Evolutionary conservation across 1,140 invertebrate genomes (phyloP).

Genomic region (Drosophila murphyi): DNA sequence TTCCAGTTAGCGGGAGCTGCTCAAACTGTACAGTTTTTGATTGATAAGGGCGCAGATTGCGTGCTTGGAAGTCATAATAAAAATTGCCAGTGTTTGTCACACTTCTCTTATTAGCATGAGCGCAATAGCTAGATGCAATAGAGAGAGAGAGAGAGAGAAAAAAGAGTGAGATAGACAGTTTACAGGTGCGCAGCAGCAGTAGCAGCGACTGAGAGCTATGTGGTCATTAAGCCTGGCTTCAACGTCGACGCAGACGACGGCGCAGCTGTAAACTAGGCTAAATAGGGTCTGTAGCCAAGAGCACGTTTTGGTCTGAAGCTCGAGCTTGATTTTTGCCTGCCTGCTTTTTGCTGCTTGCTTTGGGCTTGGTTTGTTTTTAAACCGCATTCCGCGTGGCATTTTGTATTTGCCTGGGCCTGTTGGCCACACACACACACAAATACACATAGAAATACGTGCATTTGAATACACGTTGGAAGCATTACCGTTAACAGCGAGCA

Average conservation of each 20-base stretch:
- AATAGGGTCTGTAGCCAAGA: conserved; percentile 78
- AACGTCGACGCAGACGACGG: conserved; percentile 14
- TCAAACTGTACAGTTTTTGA: conserved; percentile 41
- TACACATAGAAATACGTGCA: neutral
- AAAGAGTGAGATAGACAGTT: conserved; percentile 20
- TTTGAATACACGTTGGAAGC: conserved; percentile 16
- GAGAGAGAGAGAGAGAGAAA: neutral
- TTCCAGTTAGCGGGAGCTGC: conserved; percentile 28
- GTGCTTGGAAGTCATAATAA: conserved; percentile 36
- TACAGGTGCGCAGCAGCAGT: conserved; percentile 59
- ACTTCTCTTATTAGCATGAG: conserved; percentile 61
- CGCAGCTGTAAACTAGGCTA: conserved; percentile 72
- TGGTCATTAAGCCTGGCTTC: conserved; percentile 60
- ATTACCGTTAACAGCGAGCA: conserved; percentile 59
- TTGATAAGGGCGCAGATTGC: conserved; percentile 42
- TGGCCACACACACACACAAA: conserved; percentile 16
- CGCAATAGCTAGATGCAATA: neutral
- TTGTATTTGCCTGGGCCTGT: conserved; percentile 34
- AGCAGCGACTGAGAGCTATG: conserved; percentile 1
- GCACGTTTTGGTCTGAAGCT: conserved; percentile 63
- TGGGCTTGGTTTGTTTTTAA: conserved; percentile 77
- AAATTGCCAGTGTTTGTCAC: conserved; percentile 35
- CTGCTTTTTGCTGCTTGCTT: conserved; percentile 24
- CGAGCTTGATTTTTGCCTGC: neutral
- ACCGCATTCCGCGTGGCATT: conserved; percentile 71